Percentiles rank a stretch among this genome's conserved stretches.
These are phyloP conservation scores for Dendrocopos noguchii DNA, from an alignment of 2,113 vertebrate genomes.

Conservation along the genomic window DNA sequence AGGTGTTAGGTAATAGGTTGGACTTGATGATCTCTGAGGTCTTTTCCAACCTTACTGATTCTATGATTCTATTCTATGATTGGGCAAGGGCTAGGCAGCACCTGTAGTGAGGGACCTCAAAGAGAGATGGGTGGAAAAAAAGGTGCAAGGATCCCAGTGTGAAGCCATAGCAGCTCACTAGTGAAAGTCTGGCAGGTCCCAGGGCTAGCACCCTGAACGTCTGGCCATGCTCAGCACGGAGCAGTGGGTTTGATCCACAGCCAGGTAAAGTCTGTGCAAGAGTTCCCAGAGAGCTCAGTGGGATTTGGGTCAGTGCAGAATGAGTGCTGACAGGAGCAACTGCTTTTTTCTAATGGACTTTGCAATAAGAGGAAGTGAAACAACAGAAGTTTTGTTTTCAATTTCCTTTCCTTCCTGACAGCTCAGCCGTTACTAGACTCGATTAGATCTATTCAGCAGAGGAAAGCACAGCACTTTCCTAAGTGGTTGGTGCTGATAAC, in stretches of 20 bases:
- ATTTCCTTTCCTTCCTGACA: conserved; percentile 53
- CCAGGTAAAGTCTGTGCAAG: not conserved
- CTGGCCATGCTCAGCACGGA: not conserved
- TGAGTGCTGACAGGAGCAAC: conserved; percentile 39
- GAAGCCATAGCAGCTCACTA: not conserved
- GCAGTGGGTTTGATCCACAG: not conserved
- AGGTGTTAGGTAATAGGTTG: too few species aligned
- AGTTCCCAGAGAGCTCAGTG: not conserved
- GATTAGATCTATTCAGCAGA: conserved; percentile 15
- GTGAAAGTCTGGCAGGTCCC: not conserved
- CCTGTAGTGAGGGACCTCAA: not conserved
- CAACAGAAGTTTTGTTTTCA: conserved; percentile 25
- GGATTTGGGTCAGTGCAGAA: conserved; percentile 21
- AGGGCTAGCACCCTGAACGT: not conserved
- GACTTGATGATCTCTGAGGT: too few species aligned
- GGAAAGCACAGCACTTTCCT: not conserved
- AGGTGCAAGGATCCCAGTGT: not conserved
- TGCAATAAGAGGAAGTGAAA: not conserved
- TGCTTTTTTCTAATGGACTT: not conserved
- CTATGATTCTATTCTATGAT: too few species aligned
- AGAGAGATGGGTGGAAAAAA: not conserved
- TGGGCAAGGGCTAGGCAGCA: not conserved
- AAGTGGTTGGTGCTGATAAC: conserved; percentile 5
- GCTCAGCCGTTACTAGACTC: not conserved
- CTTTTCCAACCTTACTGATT: too few species aligned